Base-by-base conservation (phyloP, 37 sponge, comb jelly and placozoan genomes). In the Crambe crambe region DNA sequence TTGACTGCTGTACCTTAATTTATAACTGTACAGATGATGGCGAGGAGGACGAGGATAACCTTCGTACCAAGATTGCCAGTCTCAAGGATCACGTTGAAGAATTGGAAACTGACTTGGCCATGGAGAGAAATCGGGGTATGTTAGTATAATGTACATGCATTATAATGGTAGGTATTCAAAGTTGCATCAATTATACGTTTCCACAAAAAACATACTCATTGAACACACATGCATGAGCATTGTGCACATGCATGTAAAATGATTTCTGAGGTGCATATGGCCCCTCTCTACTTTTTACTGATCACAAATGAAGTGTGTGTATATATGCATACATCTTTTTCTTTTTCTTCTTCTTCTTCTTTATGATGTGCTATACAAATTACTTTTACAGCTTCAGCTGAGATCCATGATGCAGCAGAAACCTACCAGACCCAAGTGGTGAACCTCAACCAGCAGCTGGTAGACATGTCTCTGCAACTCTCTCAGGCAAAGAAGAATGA, bases 301-400 rank as follows among this genome's bases (percentile, higher is more conserved):
- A n/a, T n/a, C n/a, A n/a, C n/a, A n/a, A n/a, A n/a, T n/a, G n/a
- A n/a, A n/a, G n/a, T n/a, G n/a, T n/a, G n/a, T n/a, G n/a, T n/a
- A n/a, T n/a, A n/a, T n/a, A n/a, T n/a, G n/a, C n/a, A n/a, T n/a
- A n/a, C n/a, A n/a, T 35, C 40, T 9, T 27, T 27, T 41, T 20
- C 29, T 25, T 21, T 27, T 8, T 26, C 20, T 43, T 72, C 41
- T 10, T 37, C 61, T n/a, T 68, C 21, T 18, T 5, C 68, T 23
- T 15, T 5, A n/a, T 22, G 44, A 8, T 43, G 51, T 72, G 3
- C 21, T 72, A 9, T 43, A 2, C 2, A 9, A n/a, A n/a, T n/a
- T n/a, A n/a, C n/a, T n/a, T n/a, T n/a, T n/a, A n/a, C n/a, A 78
- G 78, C 78, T 43, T 42, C 75, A 44, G 74, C 83, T 65, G 83